Evolutionary conservation across 2,797 vertebrate genomes (phyloP).

Genomic region (Pangasius mekongensis): DNA sequence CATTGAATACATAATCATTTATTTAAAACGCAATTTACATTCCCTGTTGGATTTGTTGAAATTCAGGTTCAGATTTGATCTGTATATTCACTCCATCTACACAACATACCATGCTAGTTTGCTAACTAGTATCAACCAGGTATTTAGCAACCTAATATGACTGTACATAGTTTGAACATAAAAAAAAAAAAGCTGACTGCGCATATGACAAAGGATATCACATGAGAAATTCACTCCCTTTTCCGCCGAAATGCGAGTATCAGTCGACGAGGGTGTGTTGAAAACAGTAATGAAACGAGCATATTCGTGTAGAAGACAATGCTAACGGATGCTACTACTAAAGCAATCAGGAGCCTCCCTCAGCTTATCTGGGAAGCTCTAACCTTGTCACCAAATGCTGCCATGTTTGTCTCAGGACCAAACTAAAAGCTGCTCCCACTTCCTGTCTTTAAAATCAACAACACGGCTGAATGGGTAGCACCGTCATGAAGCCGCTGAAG

Average conservation of each 20-base stretch:
- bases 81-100: background rate
- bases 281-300: background rate
- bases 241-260: background rate
- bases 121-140: background rate
- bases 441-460: slow-evolving; percentile 42
- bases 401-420: slow-evolving; percentile 60
- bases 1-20: background rate
- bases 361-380: slow-evolving; percentile 18
- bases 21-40: background rate
- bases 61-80: background rate
- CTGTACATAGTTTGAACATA: background rate
- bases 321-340: slow-evolving; percentile 22
- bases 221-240: background rate
- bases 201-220: background rate
- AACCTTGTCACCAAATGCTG: slow-evolving; percentile 59
- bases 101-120: background rate
- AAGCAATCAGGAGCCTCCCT: slow-evolving; percentile 51
- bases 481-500: background rate
- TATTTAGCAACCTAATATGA: background rate
- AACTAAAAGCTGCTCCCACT: slow-evolving; percentile 56
- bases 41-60: background rate
- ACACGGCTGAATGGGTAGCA: slow-evolving; percentile 29
- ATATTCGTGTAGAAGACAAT: background rate
- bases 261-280: background rate
- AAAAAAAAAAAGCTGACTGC: background rate